Base-by-base conservation (phyloP, 1,140 invertebrate genomes). In the Paracyclopina nana region DNA sequence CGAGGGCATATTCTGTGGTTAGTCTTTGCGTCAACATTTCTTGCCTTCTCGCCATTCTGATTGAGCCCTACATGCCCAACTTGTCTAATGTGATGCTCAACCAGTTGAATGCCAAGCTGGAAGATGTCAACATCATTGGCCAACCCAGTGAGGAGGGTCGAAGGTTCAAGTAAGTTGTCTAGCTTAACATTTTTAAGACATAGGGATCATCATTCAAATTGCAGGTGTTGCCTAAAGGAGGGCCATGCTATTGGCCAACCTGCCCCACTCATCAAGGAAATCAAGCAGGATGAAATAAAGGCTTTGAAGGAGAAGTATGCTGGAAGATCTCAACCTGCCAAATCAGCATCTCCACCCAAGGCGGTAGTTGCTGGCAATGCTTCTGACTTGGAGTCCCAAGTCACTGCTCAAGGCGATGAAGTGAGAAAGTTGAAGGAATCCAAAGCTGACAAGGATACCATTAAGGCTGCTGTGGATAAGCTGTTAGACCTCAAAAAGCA, bases 21-120 rank as follows among this genome's bases (percentile, higher is more conserved):
- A 83, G 79, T 34, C 58, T 97, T 38, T 80, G 79, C 53, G 79
- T 76, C 52, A 95, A 97, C 62, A 67, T 97, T 20, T 74, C 78
- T 2, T 80, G 78, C 58, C 68, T 95, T 0, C 60, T 97, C 34
- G 77, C 83, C 0, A 72, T 81, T 6, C 63, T 96, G 22, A 61
- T 97, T 12, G 74, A 78, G 50, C 92, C 94, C 0, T 96, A 82
- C 63, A 92, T 97, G 86, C 94, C 94, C 0, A 66, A 73, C 26
- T 78, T 79, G 1, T 73, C 78, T 43, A 64, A 72, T 1, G 72
- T 65, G 6, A 70, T 94, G 25, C 70, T 74, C 30, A 57, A 66
- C 29, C 85, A 91, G 60, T 67, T 91, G 6, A 79, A 80, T 56
- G 60, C 74, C 4, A 43, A 8, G 62, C 72, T 1, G 38, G 59